A percentile compares a stretch with the other conserved stretches of the same genome.
Conservation (phyloP, 2,888 invertebrate species). For the Drosophila peninsularis region DNA sequence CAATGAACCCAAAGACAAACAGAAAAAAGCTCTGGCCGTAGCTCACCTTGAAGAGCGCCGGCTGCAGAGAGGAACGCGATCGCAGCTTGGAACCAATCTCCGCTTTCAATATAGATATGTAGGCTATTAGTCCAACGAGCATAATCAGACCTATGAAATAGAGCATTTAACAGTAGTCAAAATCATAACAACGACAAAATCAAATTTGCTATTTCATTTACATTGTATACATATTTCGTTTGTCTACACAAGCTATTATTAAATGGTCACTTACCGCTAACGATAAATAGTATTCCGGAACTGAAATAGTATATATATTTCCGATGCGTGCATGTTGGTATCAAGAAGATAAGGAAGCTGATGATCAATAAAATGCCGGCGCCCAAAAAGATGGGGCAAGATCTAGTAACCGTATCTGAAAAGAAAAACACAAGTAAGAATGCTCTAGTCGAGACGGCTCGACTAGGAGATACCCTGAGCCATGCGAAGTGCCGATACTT, state of each 20-base stretch:
- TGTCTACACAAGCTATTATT: background rate
- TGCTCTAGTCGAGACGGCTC: too few species aligned
- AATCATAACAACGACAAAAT: background rate
- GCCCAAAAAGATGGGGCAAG: constrained; percentile 92
- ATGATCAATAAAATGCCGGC: constrained; percentile 91
- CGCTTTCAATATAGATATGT: constrained; percentile 96
- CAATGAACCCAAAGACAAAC: constrained; percentile 93
- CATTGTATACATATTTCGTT: background rate
- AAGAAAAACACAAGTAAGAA: too few species aligned
- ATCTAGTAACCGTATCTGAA: constrained; percentile 94
- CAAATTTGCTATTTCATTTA: background rate
- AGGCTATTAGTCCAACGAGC: constrained; percentile 95
- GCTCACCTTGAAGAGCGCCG: constrained; percentile 92
- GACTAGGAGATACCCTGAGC: too few species aligned
- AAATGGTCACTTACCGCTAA: constrained; percentile 89
- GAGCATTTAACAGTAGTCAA: background rate
- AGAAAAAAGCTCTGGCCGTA: constrained; percentile 95
- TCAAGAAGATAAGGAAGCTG: constrained; percentile 92
- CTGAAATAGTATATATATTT: constrained; percentile 92
- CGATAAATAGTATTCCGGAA: constrained; percentile 94
- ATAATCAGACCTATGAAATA: constrained; percentile 90
- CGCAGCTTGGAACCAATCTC: constrained; percentile 95
- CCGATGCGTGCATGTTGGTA: constrained; percentile 90
- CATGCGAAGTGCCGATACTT: too few species aligned
- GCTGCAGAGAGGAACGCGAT: constrained; percentile 91